Base-by-base conservation (phyloP, 2,797 vertebrate genomes). In the Darevskia nairensis region DNA sequence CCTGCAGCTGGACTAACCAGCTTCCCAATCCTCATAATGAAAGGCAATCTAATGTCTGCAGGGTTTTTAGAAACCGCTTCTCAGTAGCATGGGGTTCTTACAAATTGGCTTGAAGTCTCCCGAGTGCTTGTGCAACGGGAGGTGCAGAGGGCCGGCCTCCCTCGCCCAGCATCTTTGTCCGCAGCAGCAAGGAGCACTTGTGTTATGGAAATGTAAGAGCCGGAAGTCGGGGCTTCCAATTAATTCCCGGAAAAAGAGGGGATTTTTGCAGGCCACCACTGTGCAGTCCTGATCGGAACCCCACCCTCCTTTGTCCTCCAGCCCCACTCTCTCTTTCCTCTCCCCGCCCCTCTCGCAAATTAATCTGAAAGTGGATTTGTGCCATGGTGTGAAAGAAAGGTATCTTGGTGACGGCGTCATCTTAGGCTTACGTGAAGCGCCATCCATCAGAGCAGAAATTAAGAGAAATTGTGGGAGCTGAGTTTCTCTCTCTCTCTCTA, bases 91-190 rank as follows among this genome's bases (percentile, higher is more conserved):
- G 85, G 77, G 77, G 77, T 86, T 80, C 77, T 71, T 71, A 72
- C 77, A 86, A 86, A 86, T 86, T 86, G 85, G 85, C 66, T 50
- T 80, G 85, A 80, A 78, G 77, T 71, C 55, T 71, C 66, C 76
- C 27, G n/a, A n/a, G 76, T 69, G 85, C 76, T 79, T 69, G 35
- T 69, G 85, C 66, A 19, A 86, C n/a, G 13, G 61, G 75, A 66
- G 75, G 61, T 35, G 6, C 11, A 1, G n/a, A 59, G 76, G 23
- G 46, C 23, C 11, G 23, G 66, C 75, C 64, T 79, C 44, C 23
- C 23, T 55, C 21, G n/a, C 44, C 66, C 8, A n/a, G 64, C 44
- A 32, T 17, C 41, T 86, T 78, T 86, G 76, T 86, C n/a, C 77
- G 61, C 6, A 79, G 59, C 61, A 86, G 84, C 50, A 68, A 69